Evolutionary conservation across 2,888 invertebrate species (phyloP).

Genomic region (Lasioglossum figueresi): DNA sequence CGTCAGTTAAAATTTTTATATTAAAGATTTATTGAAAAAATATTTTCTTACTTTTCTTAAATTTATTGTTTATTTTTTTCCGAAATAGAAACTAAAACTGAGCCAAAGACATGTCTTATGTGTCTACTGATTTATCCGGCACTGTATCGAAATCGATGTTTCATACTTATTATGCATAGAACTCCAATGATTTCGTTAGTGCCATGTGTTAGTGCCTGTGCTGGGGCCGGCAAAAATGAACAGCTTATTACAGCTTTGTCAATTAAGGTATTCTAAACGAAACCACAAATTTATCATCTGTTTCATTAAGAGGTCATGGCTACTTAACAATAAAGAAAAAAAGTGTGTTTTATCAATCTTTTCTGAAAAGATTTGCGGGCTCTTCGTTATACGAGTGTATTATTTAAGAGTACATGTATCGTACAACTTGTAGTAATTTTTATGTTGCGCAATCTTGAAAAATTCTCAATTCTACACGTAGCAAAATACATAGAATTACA

Average conservation of each 20-base stretch:
- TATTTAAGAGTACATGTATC: background rate
- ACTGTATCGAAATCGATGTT: background rate
- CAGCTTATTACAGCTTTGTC: background rate
- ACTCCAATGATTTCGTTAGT: background rate
- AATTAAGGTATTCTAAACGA: background rate
- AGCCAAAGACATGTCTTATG: too few species aligned
- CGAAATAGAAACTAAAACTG: too few species aligned
- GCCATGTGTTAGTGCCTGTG: background rate
- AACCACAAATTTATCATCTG: background rate
- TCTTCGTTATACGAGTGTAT: background rate
- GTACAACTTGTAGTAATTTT: background rate
- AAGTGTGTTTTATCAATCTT: background rate
- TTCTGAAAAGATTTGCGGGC: background rate
- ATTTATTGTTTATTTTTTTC: too few species aligned
- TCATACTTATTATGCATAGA: background rate
- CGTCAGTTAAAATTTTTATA: too few species aligned
- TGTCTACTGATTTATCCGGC: too few species aligned
- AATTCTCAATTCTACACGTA: too few species aligned
- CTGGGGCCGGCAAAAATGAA: background rate
- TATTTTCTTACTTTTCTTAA: too few species aligned
- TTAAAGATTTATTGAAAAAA: too few species aligned
- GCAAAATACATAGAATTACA: background rate
- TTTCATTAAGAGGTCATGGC: background rate
- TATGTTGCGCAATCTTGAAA: background rate
- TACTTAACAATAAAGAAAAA: background rate